These are phyloP conservation scores for Haemorhous mexicanus DNA, from an alignment of 2,113 vertebrate genomes.

Conservation along the genomic window DNA sequence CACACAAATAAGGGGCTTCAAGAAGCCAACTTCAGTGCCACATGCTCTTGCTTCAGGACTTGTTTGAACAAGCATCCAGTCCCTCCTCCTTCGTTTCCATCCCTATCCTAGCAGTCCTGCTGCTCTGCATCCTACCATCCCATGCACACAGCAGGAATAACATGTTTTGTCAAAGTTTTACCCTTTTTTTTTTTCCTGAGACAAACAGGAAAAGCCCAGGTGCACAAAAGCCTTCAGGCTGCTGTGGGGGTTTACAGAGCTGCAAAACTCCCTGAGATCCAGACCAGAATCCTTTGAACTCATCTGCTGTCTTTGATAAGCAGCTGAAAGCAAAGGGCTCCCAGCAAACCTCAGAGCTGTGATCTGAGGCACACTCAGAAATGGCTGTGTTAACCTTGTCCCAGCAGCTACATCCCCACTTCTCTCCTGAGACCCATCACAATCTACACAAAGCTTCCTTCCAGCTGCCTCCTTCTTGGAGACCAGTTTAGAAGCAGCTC, in stretches of 20 bases:
- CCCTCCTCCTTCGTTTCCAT: neutral
- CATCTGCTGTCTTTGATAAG: neutral
- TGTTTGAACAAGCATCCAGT: neutral
- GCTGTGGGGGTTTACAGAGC: neutral
- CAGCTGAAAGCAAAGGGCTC: neutral
- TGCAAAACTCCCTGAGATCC: neutral
- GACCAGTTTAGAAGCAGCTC: neutral
- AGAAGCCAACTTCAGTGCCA: neutral
- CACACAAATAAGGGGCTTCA: neutral
- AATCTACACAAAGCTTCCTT: neutral
- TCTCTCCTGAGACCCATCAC: neutral
- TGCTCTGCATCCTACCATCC: neutral
- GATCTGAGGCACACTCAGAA: neutral
- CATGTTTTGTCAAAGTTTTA: neutral
- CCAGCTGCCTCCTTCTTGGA: neutral
- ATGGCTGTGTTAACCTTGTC: neutral
- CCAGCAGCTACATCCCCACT: neutral
- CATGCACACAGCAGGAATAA: neutral
- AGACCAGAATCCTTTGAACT: neutral
- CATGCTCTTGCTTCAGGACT: neutral
- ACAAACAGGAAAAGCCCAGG: neutral
- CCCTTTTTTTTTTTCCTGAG: neutral
- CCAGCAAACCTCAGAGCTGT: neutral
- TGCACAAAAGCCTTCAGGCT: neutral
- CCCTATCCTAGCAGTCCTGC: neutral